phyloP scores from a whole-genome alignment of 2,797 vertebrate species.

The Pangasius macronema region DNA sequence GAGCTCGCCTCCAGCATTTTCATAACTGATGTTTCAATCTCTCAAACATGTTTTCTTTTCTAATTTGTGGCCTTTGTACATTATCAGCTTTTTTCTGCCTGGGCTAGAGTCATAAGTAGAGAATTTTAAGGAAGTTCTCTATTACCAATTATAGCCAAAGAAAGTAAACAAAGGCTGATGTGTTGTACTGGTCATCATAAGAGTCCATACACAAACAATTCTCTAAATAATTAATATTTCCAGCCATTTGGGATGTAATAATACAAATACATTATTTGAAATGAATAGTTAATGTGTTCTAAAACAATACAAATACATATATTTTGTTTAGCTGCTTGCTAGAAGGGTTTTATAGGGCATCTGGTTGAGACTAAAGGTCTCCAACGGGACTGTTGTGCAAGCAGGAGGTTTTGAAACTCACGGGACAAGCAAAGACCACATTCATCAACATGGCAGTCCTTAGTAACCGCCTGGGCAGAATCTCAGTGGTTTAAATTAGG shows the following conservation, averaged over 20 bases:
- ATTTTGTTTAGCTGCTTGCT: not conserved
- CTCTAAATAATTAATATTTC: not conserved
- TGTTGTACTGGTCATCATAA: not conserved
- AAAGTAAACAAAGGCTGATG: not conserved
- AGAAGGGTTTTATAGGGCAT: not conserved
- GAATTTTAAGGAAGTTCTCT: slow-evolving; percentile 18
- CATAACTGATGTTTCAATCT: slow-evolving; percentile 46
- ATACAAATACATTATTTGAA: not conserved
- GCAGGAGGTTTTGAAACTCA: slow-evolving; percentile 5
- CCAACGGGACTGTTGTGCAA: not conserved
- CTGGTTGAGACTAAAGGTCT: not conserved
- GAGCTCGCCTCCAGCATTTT: slow-evolving; percentile 38
- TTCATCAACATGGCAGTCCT: not conserved
- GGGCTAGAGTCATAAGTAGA: not conserved
- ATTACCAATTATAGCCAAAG: slow-evolving; percentile 5
- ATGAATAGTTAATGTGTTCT: not conserved
- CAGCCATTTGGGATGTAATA: not conserved
- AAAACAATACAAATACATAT: not conserved
- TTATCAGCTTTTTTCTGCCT: slow-evolving; percentile 21
- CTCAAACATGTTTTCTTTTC: slow-evolving; percentile 17
- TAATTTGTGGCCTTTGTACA: slow-evolving; percentile 12
- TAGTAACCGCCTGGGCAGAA: not conserved
- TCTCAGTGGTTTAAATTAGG: not conserved
- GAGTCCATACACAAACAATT: not conserved
- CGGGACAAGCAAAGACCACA: not conserved